Evolutionary conservation across 1,140 invertebrate species (phyloP), one percentile per base, ranked within the genome.

Genomic region (Drosophila athabasca): DNA sequence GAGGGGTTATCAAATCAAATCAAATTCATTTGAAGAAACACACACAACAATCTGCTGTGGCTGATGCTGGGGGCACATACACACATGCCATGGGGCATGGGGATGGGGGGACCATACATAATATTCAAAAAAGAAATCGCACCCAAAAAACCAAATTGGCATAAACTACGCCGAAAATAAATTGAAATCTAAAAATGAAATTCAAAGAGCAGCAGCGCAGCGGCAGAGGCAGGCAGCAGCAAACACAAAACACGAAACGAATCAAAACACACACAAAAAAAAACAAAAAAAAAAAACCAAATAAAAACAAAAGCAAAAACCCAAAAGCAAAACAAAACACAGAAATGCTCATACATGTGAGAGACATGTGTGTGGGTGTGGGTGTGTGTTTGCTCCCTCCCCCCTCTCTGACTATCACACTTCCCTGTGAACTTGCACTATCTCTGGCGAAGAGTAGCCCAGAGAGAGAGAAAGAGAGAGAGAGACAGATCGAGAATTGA

Each of bases 171-270:
- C 76, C 76, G 80, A 83, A 83, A 83, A 83, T 84, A 83, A 83
- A 83, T 83, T 84, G 70, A 75, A 83, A 84, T 83, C 79, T 84
- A 84, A 83, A 83, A 83, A 83, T 83, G 79, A 84, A 82, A 83
- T 83, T 83, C 70, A 83, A 83, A 83, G 35, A 83, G 79, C 79
- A 50, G 66, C 75, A 55, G 62, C 55, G 72, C 66, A 44, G 62
- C 50, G 52, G 73, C 59, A 39, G 17, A 19, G 17, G 17, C 17
- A 19, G 17, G 52, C 43, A 57, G 73, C 46, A 65, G 61, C 44
- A 24, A 43, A 71, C 71, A 45, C 50, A 80, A 79, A 61, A 75
- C 64, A 78, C 62, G 67, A 78, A 82, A 79, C 66, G 65, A 65
- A 66, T 50, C 62, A 65, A 65, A 68, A 68, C 39, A 39, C 35